Percentiles rank a stretch among this genome's conserved stretches.
These are phyloP conservation scores for Drosophila sucinea DNA, from an alignment of 1,140 invertebrate species.

Conservation along the genomic window DNA sequence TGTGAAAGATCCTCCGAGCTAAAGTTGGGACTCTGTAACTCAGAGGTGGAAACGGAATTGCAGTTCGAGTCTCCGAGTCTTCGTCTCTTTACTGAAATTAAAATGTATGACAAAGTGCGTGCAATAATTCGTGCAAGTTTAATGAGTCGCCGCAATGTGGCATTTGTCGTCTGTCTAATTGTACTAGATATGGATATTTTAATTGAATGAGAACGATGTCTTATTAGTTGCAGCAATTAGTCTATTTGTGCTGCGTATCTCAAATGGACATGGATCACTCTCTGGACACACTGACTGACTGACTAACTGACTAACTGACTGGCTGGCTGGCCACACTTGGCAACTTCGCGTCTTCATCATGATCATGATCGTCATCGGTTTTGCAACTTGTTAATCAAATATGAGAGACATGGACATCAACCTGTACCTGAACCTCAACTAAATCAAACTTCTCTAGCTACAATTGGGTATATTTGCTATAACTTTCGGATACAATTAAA, in stretches of 20 bases:
- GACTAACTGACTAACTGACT: too few relatives aligned
- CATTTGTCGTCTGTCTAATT: constrained; percentile 78
- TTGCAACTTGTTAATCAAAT: constrained; percentile 66
- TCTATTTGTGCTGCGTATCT: constrained; percentile 50
- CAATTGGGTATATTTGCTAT: background rate
- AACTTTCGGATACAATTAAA: too few relatives aligned
- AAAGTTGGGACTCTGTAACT: constrained; percentile 4
- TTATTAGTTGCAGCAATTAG: constrained; percentile 78
- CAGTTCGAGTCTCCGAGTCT: background rate
- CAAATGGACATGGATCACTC: constrained; percentile 28
- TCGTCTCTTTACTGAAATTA: constrained; percentile 74
- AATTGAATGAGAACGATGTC: constrained; percentile 82
- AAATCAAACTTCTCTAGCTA: background rate
- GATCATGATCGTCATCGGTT: background rate
- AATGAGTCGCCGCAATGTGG: constrained; percentile 80
- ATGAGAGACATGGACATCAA: constrained; percentile 13
- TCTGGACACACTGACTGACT: background rate
- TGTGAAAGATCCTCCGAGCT: constrained; percentile 18
- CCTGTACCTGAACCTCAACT: background rate
- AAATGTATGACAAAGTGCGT: constrained; percentile 83
- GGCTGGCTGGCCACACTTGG: background rate
- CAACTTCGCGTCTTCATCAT: constrained; percentile 33
- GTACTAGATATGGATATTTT: constrained; percentile 82
- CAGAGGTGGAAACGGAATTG: background rate
- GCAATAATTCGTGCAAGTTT: constrained; percentile 83